A percentile compares a stretch with the other conserved stretches of the same genome.
phyloP scores from a whole-genome alignment of 2,797 vertebrate genomes.

The Babyrousa celebensis region DNA sequence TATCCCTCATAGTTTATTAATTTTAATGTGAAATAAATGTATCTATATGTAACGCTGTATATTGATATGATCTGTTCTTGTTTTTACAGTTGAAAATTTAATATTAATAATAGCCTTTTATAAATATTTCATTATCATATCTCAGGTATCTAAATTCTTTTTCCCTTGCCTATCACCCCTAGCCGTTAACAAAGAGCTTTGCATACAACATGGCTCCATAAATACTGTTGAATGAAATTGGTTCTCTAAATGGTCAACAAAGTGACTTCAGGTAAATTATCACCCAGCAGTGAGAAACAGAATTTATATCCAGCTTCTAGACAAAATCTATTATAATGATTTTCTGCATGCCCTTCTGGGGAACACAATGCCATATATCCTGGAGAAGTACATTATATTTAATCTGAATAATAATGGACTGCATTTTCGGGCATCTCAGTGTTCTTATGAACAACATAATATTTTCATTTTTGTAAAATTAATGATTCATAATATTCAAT shows the following conservation, averaged over 20 bases:
- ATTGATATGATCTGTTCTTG: background rate
- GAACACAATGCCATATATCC: background rate
- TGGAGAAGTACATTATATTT: background rate
- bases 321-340: slow-evolving; percentile 11
- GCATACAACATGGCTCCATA: background rate
- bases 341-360: background rate
- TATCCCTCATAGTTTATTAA: background rate
- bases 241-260: background rate
- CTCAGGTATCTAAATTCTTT: slow-evolving; percentile 37
- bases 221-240: background rate
- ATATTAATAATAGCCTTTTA: background rate
- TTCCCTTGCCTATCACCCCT: accelerated
- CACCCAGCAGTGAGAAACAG: background rate
- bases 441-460: background rate
- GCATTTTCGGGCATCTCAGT: background rate
- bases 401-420: background rate
- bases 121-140: slow-evolving; percentile 3
- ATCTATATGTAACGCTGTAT: background rate
- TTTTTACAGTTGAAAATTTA: slow-evolving; percentile 2
- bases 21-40: background rate
- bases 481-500: background rate
- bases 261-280: background rate
- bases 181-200: background rate
- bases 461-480: slow-evolving; percentile 16
- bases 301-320: slow-evolving; percentile 34